These are phyloP conservation scores for Pyrrhosoma nymphula DNA, from an alignment of 2,888 invertebrate species.

Conservation along the genomic window DNA sequence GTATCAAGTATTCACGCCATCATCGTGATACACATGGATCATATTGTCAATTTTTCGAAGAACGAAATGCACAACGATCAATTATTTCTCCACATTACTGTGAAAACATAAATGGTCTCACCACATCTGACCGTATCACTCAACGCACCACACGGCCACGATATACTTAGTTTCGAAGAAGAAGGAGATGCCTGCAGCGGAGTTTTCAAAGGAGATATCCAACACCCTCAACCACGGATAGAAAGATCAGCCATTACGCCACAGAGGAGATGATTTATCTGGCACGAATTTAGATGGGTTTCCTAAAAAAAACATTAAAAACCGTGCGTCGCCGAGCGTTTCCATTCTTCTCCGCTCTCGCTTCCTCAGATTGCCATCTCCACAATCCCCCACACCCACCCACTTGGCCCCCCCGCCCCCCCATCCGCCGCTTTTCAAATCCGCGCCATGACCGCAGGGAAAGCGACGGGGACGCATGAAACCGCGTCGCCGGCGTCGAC, in stretches of 20 bases:
- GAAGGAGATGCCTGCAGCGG: too few relatives aligned
- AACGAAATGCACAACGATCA: too few relatives aligned
- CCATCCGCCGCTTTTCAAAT: neutral
- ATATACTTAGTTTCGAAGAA: too few relatives aligned
- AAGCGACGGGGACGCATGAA: neutral
- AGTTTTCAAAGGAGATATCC: too few relatives aligned
- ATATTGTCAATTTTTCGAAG: too few relatives aligned
- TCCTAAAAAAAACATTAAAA: neutral
- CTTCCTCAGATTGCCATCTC: conserved; percentile 26
- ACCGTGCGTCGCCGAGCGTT: neutral
- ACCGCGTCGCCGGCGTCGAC: neutral
- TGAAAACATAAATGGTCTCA: too few relatives aligned
- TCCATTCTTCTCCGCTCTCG: neutral
- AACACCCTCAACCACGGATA: neutral
- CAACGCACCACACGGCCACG: too few relatives aligned
- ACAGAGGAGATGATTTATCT: conserved; percentile 20
- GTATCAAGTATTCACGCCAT: too few relatives aligned
- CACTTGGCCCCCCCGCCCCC: neutral
- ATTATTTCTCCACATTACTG: too few relatives aligned
- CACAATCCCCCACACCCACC: neutral
- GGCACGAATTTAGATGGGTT: conserved; percentile 4
- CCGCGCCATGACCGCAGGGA: neutral
- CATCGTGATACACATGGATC: too few relatives aligned
- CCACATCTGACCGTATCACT: too few relatives aligned
- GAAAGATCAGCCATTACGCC: neutral